Percentiles rank a stretch among this genome's conserved stretches.
These are phyloP conservation scores for Drosophila seclusa DNA, from an alignment of 2,888 invertebrate species.

Conservation along the genomic window DNA sequence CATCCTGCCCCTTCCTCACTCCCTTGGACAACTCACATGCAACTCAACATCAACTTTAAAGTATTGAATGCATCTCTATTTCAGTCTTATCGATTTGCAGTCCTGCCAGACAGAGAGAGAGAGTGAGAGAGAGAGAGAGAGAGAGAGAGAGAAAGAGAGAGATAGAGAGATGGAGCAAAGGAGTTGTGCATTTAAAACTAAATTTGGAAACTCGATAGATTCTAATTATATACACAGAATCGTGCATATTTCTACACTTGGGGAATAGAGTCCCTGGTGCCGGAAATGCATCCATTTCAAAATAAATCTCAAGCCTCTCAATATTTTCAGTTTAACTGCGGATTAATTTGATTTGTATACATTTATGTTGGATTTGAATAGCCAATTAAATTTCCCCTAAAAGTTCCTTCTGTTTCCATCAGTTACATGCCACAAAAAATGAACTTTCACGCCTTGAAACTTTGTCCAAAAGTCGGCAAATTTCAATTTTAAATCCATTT, in stretches of 20 bases:
- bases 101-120: slow-evolving; percentile 6
- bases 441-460: not conserved
- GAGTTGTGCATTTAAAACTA: slow-evolving; percentile 25
- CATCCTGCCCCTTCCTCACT: not conserved
- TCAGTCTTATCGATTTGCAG: slow-evolving; percentile 47
- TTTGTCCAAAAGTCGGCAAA: not conserved
- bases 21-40: not conserved
- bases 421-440: not conserved
- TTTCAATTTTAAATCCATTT: not conserved
- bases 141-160: no score
- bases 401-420: not conserved
- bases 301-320: not conserved
- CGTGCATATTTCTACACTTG: not conserved
- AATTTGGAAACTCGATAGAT: slow-evolving; percentile 39
- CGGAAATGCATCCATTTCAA: not conserved
- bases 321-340: slow-evolving; percentile 5
- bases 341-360: not conserved
- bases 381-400: not conserved
- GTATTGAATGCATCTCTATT: slow-evolving; percentile 40
- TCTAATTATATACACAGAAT: not conserved
- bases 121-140: no score
- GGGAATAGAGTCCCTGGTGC: not conserved
- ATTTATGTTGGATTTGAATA: not conserved
- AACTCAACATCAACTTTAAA: slow-evolving; percentile 13
- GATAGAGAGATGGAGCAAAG: not conserved